phyloP scores from a whole-genome alignment of 2,797 vertebrate genomes.

The Pipistrellus nathusii region DNA sequence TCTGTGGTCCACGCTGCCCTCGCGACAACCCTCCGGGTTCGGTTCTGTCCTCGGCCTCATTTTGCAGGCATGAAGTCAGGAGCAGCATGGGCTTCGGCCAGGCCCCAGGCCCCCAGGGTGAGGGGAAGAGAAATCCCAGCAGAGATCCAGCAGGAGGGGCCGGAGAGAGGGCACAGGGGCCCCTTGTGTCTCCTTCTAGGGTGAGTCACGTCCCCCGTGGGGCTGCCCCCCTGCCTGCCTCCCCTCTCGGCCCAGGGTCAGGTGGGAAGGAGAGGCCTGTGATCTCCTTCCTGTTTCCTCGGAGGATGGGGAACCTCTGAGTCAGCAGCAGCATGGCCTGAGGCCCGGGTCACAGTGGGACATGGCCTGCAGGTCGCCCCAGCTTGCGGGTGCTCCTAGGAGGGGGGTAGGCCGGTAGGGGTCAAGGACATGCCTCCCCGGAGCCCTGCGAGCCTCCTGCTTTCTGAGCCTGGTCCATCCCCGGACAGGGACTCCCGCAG shows the following conservation, averaged over 20 bases:
- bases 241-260: neutral
- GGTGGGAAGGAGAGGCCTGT: neutral
- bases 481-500: neutral
- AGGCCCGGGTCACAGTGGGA: neutral
- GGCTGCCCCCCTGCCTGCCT: neutral
- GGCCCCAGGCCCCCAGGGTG: neutral
- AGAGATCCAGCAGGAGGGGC: neutral
- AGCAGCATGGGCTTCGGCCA: neutral
- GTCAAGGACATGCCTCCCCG: neutral
- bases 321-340: neutral
- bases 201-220: neutral
- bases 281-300: neutral
- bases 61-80: neutral
- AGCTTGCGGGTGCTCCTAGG: neutral
- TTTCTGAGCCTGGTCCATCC: neutral
- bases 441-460: neutral
- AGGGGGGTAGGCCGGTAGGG: neutral
- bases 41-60: neutral
- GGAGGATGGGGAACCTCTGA: neutral
- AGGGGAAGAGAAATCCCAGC: neutral
- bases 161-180: neutral
- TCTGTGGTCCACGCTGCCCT: neutral
- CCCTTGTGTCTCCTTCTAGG: neutral
- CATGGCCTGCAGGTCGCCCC: neutral
- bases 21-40: accelerated